Evolutionary conservation across 2,888 invertebrate genomes (phyloP), one percentile per base, ranked within the genome.

Genomic region (Cephus rjabovi): DNA sequence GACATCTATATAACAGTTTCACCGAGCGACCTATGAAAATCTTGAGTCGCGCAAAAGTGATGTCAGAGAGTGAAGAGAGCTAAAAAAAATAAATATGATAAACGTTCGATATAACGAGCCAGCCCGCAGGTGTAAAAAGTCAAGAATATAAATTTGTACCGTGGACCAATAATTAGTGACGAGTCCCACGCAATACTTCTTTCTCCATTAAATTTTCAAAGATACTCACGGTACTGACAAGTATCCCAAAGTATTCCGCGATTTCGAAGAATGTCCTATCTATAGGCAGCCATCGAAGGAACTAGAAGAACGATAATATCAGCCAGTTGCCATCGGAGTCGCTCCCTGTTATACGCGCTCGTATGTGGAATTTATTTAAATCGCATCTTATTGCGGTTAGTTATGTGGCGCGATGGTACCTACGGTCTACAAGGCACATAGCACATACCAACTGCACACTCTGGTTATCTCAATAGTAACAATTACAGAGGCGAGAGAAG

Each of bases 1-100:
- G 89, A 90, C 90, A 88, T 90, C 90, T 89, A 88, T 89, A 89
- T 89, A 87, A 86, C 80, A 81, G 81, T 79, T 81, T 80, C 79
- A 77, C 35, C 79, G 85, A 23, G 56, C 56, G 56, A 56, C 56
- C 56, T 56, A 56, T 56, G 56, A 56, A 56, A 56, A 56, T 56
- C 56, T 56, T 56, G 6, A 56, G 56, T 56, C 56, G 56, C 56
- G 56, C 56, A 56, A 56, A 56, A 56, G 23, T 56, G 23, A 23
- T 23, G 56, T 2, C 56, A 4, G 12, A 4, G 23, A 23, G 23
- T 6, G 56, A 23, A 23, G 56, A 56, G 23, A 56, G 56, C 56
- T 56, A 23, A 56, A 56, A 56, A 56, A 23, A 56, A 40, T 6
- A 23, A 23, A 56, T 9, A 56, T 56, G 56, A 56, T 56, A 56